phyloP scores from a whole-genome alignment of 2,113 vertebrate genomes.

The Amphilophus citrinellus region DNA sequence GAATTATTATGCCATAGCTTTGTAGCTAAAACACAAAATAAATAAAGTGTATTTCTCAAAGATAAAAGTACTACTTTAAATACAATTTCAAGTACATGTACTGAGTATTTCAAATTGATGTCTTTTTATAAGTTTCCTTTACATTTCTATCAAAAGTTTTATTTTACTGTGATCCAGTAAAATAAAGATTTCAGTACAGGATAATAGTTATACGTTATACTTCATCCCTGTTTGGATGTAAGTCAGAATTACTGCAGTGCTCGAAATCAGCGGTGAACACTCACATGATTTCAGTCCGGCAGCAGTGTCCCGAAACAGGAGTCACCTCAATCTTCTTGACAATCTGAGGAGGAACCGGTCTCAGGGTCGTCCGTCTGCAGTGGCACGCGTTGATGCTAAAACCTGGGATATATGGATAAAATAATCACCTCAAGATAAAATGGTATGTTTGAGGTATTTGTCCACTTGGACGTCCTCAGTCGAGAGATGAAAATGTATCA shows the following conservation, averaged over 20 bases:
- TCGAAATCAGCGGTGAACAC: neutral
- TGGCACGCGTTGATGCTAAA: neutral
- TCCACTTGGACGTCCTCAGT: accelerated
- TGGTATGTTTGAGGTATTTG: neutral
- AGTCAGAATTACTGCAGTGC: neutral
- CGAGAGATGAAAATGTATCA: neutral
- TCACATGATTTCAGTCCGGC: slow-evolving; percentile 42
- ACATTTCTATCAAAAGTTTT: too few species aligned
- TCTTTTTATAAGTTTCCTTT: neutral
- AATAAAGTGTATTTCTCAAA: too few species aligned
- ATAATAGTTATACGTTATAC: too few species aligned
- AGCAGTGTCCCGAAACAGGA: slow-evolving; percentile 40
- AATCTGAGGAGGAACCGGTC: accelerated
- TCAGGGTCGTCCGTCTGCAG: accelerated
- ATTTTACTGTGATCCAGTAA: too few species aligned
- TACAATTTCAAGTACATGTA: too few species aligned
- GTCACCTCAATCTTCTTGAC: slow-evolving; percentile 27
- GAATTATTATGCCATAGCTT: neutral
- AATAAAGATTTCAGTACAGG: neutral
- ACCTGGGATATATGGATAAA: slow-evolving; percentile 4
- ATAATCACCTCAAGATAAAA: neutral
- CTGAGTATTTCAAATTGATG: neutral
- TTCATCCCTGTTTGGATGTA: too few species aligned
- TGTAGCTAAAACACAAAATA: neutral
- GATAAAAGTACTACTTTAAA: too few species aligned